These are phyloP conservation scores for Balaenoptera acutorostrata DNA, from an alignment of 2,113 vertebrate genomes.

Conservation along the genomic window DNA sequence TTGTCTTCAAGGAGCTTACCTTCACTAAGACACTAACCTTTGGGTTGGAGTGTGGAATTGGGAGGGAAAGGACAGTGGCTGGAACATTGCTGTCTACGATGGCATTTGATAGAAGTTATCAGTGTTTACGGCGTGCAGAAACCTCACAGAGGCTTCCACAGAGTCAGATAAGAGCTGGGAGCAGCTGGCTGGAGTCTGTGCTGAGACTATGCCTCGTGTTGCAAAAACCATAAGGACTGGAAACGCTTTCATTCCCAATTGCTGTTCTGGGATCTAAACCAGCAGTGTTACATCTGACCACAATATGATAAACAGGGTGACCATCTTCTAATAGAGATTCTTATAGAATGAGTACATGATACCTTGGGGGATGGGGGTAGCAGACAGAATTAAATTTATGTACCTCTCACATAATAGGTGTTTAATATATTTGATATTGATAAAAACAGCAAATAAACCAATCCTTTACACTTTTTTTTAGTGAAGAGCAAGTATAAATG, in stretches of 20 bases:
- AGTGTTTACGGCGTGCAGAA: background rate
- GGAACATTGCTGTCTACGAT: background rate
- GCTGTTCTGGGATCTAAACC: conserved; percentile 14
- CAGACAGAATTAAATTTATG: background rate
- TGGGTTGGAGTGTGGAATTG: background rate
- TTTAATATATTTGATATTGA: background rate
- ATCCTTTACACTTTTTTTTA: background rate
- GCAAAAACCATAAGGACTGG: background rate
- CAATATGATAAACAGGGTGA: conserved; percentile 3
- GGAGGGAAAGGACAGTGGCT: background rate
- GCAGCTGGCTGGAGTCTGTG: background rate
- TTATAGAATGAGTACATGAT: background rate
- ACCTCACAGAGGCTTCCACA: background rate
- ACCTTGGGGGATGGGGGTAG: too few species aligned
- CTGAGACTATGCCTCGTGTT: background rate
- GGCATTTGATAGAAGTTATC: background rate
- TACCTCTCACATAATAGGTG: background rate
- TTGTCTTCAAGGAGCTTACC: background rate
- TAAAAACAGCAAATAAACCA: conserved; percentile 32
- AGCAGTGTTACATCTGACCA: background rate
- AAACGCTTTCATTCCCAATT: background rate
- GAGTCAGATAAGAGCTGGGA: background rate
- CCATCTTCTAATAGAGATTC: background rate
- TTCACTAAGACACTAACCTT: background rate
- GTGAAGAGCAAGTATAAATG: background rate